Conservation (phyloP, 2,113 vertebrate species). For the Ameiurus melas region DNA sequence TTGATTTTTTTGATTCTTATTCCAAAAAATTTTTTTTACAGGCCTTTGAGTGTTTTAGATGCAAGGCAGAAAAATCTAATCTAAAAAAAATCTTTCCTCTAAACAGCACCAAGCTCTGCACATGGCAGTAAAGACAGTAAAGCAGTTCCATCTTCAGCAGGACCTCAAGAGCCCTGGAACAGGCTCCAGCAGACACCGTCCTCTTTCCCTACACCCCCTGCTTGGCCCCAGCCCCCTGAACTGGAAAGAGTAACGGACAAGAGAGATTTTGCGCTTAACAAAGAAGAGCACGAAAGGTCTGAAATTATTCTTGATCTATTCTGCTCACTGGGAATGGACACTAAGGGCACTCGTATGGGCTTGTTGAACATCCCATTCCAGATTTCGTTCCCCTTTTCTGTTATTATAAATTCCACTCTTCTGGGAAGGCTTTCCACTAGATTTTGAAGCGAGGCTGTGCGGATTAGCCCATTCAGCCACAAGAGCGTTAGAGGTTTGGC, state of each 20-base stretch:
- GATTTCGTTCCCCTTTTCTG: background rate
- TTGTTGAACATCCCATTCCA: background rate
- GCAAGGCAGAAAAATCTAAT: background rate
- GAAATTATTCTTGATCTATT: background rate
- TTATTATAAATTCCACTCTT: background rate
- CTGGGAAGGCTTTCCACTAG: background rate
- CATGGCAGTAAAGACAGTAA: constrained; percentile 47
- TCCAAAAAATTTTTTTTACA: background rate
- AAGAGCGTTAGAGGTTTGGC: background rate
- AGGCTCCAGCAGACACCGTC: constrained; percentile 50
- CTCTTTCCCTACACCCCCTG: constrained; percentile 49
- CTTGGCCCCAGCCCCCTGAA: constrained; percentile 46
- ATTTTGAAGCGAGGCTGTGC: background rate
- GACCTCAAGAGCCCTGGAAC: constrained; percentile 51
- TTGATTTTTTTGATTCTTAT: background rate
- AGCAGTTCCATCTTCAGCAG: constrained; percentile 14
- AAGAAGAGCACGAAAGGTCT: constrained; percentile 52
- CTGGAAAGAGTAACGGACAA: constrained; percentile 34
- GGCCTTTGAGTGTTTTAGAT: background rate
- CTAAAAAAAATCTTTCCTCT: background rate
- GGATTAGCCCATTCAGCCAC: background rate
- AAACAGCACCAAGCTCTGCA: constrained; percentile 43
- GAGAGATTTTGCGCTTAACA: constrained; percentile 39
- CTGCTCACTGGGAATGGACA: constrained; percentile 8
- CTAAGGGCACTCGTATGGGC: too few species aligned